Evolutionary conservation across 1,140 invertebrate species (phyloP).

Genomic region (Pogonus chalceus): DNA sequence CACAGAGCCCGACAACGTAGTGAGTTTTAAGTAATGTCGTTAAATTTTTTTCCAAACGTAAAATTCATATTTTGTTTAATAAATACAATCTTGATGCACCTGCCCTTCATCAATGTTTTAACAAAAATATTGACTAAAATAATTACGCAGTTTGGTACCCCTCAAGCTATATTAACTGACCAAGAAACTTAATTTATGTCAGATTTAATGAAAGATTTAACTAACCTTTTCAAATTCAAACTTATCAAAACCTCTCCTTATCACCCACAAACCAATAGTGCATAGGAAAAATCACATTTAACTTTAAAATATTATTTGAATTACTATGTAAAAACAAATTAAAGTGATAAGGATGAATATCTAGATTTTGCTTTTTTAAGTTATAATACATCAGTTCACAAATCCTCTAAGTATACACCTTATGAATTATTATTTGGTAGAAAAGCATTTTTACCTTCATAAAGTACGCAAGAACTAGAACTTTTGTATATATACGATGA

Average conservation of each 20-base stretch:
- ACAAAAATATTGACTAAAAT: no score
- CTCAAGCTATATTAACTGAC: conserved; percentile 27
- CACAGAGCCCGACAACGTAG: no score
- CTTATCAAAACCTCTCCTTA: conserved; percentile 18
- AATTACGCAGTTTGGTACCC: no score
- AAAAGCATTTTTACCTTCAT: conserved; percentile 23
- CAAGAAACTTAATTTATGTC: conserved; percentile 29
- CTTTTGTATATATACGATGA: conserved; percentile 27
- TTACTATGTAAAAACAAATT: conserved; percentile 22
- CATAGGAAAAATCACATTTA: conserved; percentile 27
- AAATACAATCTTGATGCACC: no score
- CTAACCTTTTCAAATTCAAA: conserved; percentile 23
- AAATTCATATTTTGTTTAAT: no score
- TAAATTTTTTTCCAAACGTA: no score
- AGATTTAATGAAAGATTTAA: conserved; percentile 20
- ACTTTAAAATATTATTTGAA: conserved; percentile 28
- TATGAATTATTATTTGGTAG: conserved; percentile 35
- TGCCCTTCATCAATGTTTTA: no score
- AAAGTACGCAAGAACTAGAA: conserved; percentile 15
- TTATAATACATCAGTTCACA: conserved; percentile 32
- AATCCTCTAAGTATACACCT: conserved; percentile 31
- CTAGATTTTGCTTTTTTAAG: conserved; percentile 30
- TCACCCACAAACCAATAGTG: conserved; percentile 30
- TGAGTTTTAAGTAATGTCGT: no score
- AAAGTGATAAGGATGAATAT: conserved; percentile 27